Evolutionary conservation across 2,888 invertebrate species (phyloP), one percentile per base, ranked within the genome.

Genomic region (Hirtodrosophila trivittata): DNA sequence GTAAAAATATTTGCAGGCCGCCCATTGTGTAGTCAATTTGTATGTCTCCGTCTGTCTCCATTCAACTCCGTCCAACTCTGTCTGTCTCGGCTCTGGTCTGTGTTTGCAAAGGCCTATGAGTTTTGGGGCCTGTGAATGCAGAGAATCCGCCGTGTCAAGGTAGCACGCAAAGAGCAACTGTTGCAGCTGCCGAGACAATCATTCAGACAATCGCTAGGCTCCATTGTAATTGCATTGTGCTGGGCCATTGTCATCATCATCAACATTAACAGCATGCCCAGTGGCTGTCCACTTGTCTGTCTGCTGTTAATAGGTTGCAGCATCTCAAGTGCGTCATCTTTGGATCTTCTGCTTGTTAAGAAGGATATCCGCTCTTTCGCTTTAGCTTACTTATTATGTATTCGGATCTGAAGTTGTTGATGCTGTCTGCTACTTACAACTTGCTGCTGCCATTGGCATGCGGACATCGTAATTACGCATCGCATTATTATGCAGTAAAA

Each of bases 331-430:
- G 32, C 32, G 37, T 57, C 46, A 50, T 54, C 52, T 49, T 46
- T 59, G 41, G 28, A 42, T 51, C 26, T 50, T 37, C 10, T 62
- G 54, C 37, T 49, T 50, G 45, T 74, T 77, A 85, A 81, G 87
- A 77, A 81, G 81, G 81, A 81, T 81, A 85, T 81, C 81, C 81
- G 87, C 68, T 69, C 67, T 52, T 55, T 66, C 35, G 38, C 56
- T 52, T 68, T 57, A 56, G 51, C 55, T 70, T 54, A 59, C 47
- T 62, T 50, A 47, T 54, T 37, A 69, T 50, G 37, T 51, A 46
- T 38, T 50, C 16, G 28, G 54, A 71, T 58, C 32, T 59, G 32
- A 56, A 39, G 39, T 35, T 56, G 42, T 16, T 46, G 16, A 12
- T 6, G 30, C 26, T 42, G 41, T 2, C 7, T 16, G 33, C 18